These are phyloP conservation scores for Drosophila peninsularis DNA, from an alignment of 2,888 invertebrate species.

Conservation along the genomic window DNA sequence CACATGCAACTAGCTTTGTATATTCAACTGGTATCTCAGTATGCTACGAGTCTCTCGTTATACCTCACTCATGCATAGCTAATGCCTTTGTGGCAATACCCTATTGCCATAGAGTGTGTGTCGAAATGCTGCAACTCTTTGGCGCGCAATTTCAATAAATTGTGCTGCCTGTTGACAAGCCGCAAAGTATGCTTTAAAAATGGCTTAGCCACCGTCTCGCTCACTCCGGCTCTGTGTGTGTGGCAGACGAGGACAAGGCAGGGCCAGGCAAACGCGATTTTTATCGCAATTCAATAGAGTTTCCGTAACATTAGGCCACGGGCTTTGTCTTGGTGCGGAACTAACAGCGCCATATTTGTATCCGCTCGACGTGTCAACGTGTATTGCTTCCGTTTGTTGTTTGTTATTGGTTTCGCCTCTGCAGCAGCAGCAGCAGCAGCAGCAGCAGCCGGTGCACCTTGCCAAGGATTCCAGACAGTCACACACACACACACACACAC, in stretches of 20 bases:
- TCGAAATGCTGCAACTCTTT: conserved; percentile 69
- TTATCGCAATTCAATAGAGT: conserved; percentile 83
- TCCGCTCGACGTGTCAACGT: conserved; percentile 81
- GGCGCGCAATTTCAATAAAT: conserved; percentile 79
- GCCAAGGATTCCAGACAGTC: conserved; percentile 27
- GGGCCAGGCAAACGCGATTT: conserved; percentile 80
- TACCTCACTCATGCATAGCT: not conserved
- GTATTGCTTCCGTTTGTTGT: conserved; percentile 77
- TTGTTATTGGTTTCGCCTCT: conserved; percentile 54
- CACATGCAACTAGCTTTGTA: no score
- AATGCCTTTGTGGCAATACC: not conserved
- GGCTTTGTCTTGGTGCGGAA: conserved; percentile 76
- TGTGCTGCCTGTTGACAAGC: conserved; percentile 77
- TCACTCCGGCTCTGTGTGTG: conserved; percentile 27
- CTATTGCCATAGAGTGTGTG: not conserved
- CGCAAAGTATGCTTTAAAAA: conserved; percentile 80
- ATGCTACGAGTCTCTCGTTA: no score
- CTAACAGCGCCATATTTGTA: conserved; percentile 80
- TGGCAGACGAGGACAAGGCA: conserved; percentile 43
- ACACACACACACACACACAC: not conserved
- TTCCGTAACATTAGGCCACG: conserved; percentile 77
- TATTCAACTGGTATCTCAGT: no score
- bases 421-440: conserved; percentile 40
- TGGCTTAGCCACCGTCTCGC: conserved; percentile 54
- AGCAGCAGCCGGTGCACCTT: conserved; percentile 59